These are phyloP conservation scores for Platynereis dumerilii DNA, from an alignment of 2,888 invertebrate genomes.

Conservation along the genomic window DNA sequence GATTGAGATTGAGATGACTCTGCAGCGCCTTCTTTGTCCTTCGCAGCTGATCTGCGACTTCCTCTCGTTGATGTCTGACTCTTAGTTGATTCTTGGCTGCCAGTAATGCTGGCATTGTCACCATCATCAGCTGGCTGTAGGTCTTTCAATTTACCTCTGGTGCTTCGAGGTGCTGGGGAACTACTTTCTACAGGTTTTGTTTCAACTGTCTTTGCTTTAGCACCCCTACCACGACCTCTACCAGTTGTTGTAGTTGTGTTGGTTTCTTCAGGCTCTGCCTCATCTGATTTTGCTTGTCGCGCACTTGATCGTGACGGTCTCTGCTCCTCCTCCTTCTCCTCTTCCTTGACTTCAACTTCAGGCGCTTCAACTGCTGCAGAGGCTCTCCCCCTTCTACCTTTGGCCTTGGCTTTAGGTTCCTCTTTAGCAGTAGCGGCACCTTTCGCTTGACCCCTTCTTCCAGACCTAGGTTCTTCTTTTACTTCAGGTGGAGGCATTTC, in stretches of 20 bases:
- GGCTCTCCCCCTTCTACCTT: background rate
- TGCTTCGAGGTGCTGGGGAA: background rate
- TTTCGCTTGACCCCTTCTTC: background rate
- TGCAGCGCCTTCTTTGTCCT: background rate
- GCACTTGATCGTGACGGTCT: background rate
- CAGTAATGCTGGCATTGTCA: background rate
- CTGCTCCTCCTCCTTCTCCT: background rate
- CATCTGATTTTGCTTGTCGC: background rate
- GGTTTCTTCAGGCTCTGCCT: background rate
- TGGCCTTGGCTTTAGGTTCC: background rate
- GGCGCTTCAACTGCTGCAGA: background rate
- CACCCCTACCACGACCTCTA: background rate
- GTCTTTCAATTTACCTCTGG: background rate
- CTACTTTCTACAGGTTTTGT: conserved; percentile 1
- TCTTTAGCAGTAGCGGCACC: background rate
- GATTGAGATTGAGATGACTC: conserved; percentile 5
- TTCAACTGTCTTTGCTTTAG: background rate
- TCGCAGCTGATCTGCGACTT: background rate
- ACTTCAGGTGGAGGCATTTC: background rate
- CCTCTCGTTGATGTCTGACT: too few species aligned
- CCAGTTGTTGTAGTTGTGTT: background rate
- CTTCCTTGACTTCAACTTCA: background rate
- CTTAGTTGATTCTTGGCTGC: too few species aligned
- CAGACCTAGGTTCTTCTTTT: background rate
- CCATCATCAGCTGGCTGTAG: background rate